Evolutionary conservation across 2,888 invertebrate genomes (phyloP).

Genomic region (Ormyrus pomaceus): DNA sequence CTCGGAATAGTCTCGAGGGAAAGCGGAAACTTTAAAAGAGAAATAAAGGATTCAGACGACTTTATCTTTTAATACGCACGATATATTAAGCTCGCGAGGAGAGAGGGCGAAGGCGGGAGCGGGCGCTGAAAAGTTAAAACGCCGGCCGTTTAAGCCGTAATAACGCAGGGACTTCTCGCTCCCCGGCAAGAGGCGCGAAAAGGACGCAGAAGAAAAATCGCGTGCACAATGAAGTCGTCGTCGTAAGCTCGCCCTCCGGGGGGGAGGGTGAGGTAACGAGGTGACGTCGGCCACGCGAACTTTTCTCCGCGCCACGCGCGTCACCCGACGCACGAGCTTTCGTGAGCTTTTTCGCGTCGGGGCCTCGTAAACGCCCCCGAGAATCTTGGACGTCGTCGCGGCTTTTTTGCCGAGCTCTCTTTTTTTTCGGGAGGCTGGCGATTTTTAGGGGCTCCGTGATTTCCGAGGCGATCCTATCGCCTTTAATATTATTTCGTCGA

Average conservation of each 20-base stretch:
- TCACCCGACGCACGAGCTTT: not conserved
- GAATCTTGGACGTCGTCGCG: not conserved
- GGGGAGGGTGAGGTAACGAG: slow-evolving; percentile 21
- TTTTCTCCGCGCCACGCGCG: not conserved
- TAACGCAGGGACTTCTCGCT: slow-evolving; percentile 10
- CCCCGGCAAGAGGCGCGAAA: not conserved
- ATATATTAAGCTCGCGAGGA: slow-evolving; percentile 26
- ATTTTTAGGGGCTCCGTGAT: no score
- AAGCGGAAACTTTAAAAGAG: not conserved
- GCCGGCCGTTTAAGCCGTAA: slow-evolving; percentile 25
- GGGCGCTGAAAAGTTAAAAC: slow-evolving; percentile 43
- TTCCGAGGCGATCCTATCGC: no score
- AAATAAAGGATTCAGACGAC: not conserved
- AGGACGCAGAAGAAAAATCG: slow-evolving; percentile 40
- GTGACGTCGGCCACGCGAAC: slow-evolving; percentile 22
- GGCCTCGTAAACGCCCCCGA: not conserved
- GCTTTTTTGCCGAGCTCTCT: not conserved
- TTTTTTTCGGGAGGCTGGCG: not conserved
- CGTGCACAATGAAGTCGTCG: slow-evolving; percentile 44
- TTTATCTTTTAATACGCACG: slow-evolving; percentile 22
- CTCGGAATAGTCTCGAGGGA: not conserved
- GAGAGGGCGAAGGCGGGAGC: not conserved
- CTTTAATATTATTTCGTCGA: no score
- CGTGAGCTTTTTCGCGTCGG: not conserved
- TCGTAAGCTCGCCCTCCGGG: not conserved